These are phyloP conservation scores for Pyrrhosoma nymphula DNA, from an alignment of 2,888 invertebrate species.

Conservation along the genomic window DNA sequence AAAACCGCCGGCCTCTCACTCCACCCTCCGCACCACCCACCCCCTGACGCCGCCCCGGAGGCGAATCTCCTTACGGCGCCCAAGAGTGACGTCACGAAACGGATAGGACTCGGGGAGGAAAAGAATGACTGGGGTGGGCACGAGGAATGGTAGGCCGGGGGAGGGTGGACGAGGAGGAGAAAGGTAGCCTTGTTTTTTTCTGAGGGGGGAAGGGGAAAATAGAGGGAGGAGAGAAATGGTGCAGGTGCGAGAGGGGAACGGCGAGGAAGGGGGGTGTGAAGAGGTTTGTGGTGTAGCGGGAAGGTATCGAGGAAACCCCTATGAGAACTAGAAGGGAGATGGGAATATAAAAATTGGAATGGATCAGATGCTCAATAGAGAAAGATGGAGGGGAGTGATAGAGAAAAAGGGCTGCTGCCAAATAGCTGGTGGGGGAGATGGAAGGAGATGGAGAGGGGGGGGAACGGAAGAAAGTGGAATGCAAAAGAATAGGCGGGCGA, in stretches of 20 bases:
- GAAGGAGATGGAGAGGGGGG: not conserved
- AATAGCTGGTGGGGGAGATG: not conserved
- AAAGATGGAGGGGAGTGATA: not conserved
- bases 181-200: not conserved
- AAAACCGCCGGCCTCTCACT: not conserved
- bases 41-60: not conserved
- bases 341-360: not conserved
- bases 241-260: not conserved
- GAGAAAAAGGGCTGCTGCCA: not conserved
- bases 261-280: not conserved
- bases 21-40: not conserved
- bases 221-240: not conserved
- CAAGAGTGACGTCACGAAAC: constrained; percentile 59
- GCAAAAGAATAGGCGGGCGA: too few species aligned
- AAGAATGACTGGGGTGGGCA: constrained; percentile 7
- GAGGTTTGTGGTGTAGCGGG: not conserved
- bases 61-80: constrained; percentile 56
- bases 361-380: not conserved
- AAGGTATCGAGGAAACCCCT: not conserved
- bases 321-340: not conserved
- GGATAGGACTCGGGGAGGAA: not conserved
- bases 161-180: not conserved
- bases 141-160: not conserved
- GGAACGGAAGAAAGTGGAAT: too few species aligned
- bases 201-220: not conserved